Conservation (phyloP, 2,797 vertebrate genomes). For the Periparus ater region DNA sequence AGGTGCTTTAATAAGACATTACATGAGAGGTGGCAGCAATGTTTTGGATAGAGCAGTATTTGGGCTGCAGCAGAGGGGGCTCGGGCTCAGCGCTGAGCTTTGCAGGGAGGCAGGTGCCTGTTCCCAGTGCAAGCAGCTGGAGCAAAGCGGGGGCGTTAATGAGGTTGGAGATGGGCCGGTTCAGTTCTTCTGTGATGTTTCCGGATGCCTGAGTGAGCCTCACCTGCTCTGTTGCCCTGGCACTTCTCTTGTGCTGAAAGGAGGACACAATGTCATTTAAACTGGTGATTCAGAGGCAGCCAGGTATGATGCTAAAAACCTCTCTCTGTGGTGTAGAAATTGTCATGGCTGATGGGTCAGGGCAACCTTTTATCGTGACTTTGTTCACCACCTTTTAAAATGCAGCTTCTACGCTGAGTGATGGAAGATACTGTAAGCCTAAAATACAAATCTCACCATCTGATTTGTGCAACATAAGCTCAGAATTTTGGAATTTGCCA, state of each 20-base stretch:
- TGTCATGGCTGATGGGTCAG: constrained; percentile 37
- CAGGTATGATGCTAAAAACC: constrained; percentile 46
- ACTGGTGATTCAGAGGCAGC: constrained; percentile 33
- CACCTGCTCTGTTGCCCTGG: constrained; percentile 22
- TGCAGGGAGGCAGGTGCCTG: not conserved
- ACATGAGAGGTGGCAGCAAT: not conserved
- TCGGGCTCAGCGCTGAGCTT: not conserved
- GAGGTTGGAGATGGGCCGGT: not conserved
- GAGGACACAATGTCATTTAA: constrained; percentile 22
- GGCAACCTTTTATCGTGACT: constrained; percentile 19
- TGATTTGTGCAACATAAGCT: not conserved
- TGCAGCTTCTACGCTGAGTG: not conserved
- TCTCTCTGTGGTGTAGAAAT: constrained; percentile 23
- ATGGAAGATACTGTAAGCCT: not conserved
- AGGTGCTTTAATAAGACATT: not conserved
- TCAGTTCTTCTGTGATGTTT: not conserved
- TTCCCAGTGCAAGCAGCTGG: not conserved
- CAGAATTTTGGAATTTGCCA: not conserved
- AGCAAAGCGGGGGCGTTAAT: not conserved
- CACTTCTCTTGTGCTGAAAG: constrained; percentile 1
- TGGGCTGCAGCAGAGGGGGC: not conserved
- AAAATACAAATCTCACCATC: not conserved
- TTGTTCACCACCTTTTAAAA: constrained; percentile 11
- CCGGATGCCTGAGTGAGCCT: not conserved
- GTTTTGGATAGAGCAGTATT: not conserved